Base-by-base conservation (phyloP, 2,888 invertebrate species). In the Melanargia galathea region DNA sequence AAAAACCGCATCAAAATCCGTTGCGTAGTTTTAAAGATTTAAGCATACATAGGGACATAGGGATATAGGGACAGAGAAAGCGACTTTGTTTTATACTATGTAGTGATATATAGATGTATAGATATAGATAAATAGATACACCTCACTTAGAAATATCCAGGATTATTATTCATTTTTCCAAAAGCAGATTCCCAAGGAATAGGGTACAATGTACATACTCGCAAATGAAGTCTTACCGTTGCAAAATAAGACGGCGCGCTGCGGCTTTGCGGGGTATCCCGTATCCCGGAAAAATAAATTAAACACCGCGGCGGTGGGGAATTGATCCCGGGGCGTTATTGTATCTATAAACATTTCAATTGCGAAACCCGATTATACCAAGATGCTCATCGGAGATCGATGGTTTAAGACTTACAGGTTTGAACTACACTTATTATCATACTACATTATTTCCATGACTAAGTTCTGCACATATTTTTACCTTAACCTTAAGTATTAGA, bases 301-400 rank as follows among this genome's bases (percentile, higher is more conserved):
- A 86, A 86, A 81, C 83, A 73, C 76, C 71, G 76, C 78, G 74
- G 58, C 48, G 76, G 73, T 70, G 72, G 77, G 80, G 84, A 80
- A 86, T 84, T 86, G 86, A 88, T 88, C 87, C 86, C 78, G 73
- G 72, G 75, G 83, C 81, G 81, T 87, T 87, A 86, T 84, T 84
- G 84, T 86, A 86, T 86, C 86, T 86, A 85, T 87, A 87, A 87
- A 87, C 86, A 87, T 89, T 87, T 87, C 87, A 87, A 88, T 88
- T 86, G 87, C 77, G 80, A 76, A 65, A 66, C 63, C 66, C 65
- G 73, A 68, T 73, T 71, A 75, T 71, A 70, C 64, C 68, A 68
- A 63, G 71, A 33, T 56, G 52, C 70, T 66, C 62, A 66, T 65
- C 67, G 48, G 45, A 61, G 62, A 60, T 62, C 63, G 57, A 16